A percentile compares a stretch with the other conserved stretches of the same genome.
phyloP scores from a whole-genome alignment of 2,888 invertebrate genomes.

The Lamproptera curius region DNA sequence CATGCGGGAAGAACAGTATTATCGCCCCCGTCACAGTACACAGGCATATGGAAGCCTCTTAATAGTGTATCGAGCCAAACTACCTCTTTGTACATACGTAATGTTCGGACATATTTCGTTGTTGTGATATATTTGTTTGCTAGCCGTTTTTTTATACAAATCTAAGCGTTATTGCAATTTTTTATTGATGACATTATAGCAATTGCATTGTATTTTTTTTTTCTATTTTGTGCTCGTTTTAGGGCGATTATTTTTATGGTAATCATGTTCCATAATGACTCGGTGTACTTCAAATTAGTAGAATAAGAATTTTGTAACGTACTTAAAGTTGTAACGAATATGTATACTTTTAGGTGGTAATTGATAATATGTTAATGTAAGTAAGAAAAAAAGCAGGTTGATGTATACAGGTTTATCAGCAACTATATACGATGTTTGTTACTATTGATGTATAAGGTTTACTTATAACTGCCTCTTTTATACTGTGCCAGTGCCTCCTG shows the following conservation, averaged over 20 bases:
- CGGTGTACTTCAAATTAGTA: conserved; percentile 14
- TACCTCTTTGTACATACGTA: conserved; percentile 46
- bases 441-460: conserved; percentile 33
- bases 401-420: conserved; percentile 40
- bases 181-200: neutral
- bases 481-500: conserved; percentile 71
- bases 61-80: conserved; percentile 42
- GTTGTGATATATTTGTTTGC: conserved; percentile 34
- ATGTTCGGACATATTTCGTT: conserved; percentile 14
- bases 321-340: conserved; percentile 15
- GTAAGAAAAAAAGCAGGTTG: conserved; percentile 32
- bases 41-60: conserved; percentile 90
- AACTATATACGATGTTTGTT: conserved; percentile 27
- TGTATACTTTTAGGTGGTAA: conserved; percentile 18
- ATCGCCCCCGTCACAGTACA: conserved; percentile 95
- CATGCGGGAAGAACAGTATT: conserved; percentile 79
- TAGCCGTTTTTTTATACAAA: conserved; percentile 20
- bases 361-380: conserved; percentile 14
- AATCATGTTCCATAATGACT: conserved; percentile 13
- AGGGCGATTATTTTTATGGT: conserved; percentile 21
- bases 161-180: conserved; percentile 16
- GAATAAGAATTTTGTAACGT: conserved; percentile 10
- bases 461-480: conserved; percentile 27
- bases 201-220: conserved; percentile 24
- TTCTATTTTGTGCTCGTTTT: conserved; percentile 27